Evolutionary conservation across 2,888 invertebrate genomes (phyloP).

Genomic region (Tillus elongatus): DNA sequence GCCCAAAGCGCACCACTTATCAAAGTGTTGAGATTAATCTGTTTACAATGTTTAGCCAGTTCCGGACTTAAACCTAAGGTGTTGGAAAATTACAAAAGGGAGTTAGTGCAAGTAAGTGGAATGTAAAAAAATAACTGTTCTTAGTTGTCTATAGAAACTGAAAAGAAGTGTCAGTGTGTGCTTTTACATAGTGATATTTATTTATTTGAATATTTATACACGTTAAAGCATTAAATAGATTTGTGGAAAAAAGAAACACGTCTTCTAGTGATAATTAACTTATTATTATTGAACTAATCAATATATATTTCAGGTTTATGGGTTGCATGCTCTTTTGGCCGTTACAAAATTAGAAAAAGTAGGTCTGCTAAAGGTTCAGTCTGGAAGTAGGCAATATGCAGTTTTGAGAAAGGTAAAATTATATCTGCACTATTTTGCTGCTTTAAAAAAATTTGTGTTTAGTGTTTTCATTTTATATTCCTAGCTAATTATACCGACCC

Average conservation of each 20-base stretch:
- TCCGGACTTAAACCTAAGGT: conserved; percentile 90
- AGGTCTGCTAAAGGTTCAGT: conserved; percentile 69
- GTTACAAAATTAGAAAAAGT: conserved; percentile 80
- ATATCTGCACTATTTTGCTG: conserved; percentile 4
- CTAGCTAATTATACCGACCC: too few relatives aligned
- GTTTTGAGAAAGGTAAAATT: conserved; percentile 59
- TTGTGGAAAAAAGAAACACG: too few relatives aligned
- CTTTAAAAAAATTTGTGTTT: conserved; percentile 2
- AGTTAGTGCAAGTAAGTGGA: conserved; percentile 45
- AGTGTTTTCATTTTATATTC: background rate
- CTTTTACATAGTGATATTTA: conserved; percentile 4
- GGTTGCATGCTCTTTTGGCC: conserved; percentile 71
- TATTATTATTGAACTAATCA: too few relatives aligned
- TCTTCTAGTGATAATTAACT: too few relatives aligned
- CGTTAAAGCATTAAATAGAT: too few relatives aligned
- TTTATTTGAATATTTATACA: too few relatives aligned
- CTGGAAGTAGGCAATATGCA: conserved; percentile 62
- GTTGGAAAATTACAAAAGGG: conserved; percentile 55
- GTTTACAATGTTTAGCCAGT: conserved; percentile 85
- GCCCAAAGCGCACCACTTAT: conserved; percentile 72
- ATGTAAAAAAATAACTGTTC: background rate
- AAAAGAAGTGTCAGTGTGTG: background rate
- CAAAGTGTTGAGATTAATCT: conserved; percentile 80
- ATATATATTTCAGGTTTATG: conserved; percentile 72
- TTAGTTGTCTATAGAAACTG: background rate